Base-by-base conservation (phyloP, 2,797 vertebrate genomes). In the Crenichthys baileyi region DNA sequence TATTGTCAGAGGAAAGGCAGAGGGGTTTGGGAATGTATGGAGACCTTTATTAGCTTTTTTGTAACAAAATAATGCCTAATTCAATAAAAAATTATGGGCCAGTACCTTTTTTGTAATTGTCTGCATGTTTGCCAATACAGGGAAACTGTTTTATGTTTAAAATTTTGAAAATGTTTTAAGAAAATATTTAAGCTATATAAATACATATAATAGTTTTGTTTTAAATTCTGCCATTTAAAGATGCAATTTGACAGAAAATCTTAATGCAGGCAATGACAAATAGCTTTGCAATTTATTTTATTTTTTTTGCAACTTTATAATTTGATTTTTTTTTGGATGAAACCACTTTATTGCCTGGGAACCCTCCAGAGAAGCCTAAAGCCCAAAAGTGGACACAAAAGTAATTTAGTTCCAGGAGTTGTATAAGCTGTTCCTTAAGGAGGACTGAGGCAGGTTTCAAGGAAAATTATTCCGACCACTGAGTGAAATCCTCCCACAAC, bases 401-500 rank as follows among this genome's bases (percentile, higher is more conserved):
- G 65, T 83, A 77, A 90, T 90, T 84, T 77, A 70, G 75, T 79
- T 83, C 56, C 68, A 73, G 16, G 48, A 80, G 70, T 76, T 80
- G 76, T 3, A 31, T 76, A 76, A 73, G 79, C 67, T 60, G 75
- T 60, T 78, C 85, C 85, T 83, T 13, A 5, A 87, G 77, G 77
- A 83, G 53, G 24, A 80, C 7, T 76, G 77, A 73, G 56, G 73
- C 70, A 58, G 77, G 76, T 72, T 83, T 87, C 79, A 73, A 13
- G 65, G 76, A 80, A 77, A 56, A 72, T 87, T 88, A 87, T 76
- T 79, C 77, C 76, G 44, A 73, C 48, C 18, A 77, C 79, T 72
- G 79, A 76, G 83, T 82, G 55, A 85, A 88, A 78, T 80, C 82
- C 77, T 84, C 84, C 87, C 75, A 81, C 88, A 73, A 22, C 31